phyloP scores from a whole-genome alignment of 1,140 invertebrate genomes.

The Diachasmimorpha longicaudata region DNA sequence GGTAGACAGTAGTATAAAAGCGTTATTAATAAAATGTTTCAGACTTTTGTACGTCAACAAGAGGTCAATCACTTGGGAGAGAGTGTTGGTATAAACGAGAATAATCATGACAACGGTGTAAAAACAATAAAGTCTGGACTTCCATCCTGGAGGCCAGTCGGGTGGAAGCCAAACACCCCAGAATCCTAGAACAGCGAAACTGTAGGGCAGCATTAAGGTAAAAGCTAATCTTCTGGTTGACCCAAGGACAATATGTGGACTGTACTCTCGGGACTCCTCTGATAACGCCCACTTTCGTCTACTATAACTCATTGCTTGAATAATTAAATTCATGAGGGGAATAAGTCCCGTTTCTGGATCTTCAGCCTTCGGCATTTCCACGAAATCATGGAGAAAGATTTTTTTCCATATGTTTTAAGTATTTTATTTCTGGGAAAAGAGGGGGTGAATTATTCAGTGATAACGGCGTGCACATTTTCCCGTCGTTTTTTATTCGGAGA shows the following conservation, averaged over 20 bases:
- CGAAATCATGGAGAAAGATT: neutral
- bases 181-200: neutral
- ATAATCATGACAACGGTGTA: neutral
- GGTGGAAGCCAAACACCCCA: slow-evolving; percentile 2
- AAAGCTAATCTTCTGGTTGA: neutral
- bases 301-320: neutral
- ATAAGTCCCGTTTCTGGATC: neutral
- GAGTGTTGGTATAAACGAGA: neutral
- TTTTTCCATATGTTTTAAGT: neutral
- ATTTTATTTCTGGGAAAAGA: neutral
- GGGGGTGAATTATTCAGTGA: neutral
- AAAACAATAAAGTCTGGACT: neutral
- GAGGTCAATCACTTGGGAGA: neutral
- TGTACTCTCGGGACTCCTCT: neutral
- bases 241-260: neutral
- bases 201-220: neutral
- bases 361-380: neutral
- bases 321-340: neutral
- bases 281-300: neutral
- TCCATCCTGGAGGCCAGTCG: neutral
- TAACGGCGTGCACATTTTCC: neutral
- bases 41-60: neutral
- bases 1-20: neutral
- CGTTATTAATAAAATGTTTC: neutral
- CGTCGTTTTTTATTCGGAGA: neutral